Evolutionary conservation across 2,888 invertebrate genomes (phyloP), one percentile per base, ranked within the genome.

Genomic region (Euplexia lucipara): DNA sequence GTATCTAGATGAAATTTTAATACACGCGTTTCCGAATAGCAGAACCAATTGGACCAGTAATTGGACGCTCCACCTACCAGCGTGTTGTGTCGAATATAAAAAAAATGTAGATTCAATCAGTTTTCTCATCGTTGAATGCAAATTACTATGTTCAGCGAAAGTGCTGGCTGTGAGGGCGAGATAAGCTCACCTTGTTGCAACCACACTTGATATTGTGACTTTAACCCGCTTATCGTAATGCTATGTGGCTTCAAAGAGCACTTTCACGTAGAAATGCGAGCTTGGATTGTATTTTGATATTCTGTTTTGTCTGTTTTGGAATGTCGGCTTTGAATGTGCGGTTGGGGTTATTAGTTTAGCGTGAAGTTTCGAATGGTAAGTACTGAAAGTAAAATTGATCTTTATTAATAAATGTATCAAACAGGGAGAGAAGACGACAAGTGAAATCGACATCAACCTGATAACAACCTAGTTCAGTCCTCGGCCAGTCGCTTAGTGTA

Each of bases 81-180:
- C 37, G 22, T 39, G 35, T 41, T 52, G 42, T 60, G 53, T 3
- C 3, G 39, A 22, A 30, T 30, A 59, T 20, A 45, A 61, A 72
- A 72, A 70, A 60, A 48, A 64, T 76, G 64, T 41, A 76, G 42
- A 77, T 76, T 54, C 53, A 74, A 74, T 70, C 53, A 77, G 41
- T 70, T 53, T 72, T 70, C 51, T 35, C 53, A 70, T 75, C 62
- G 62, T 42, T 37, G 37, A 18, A 74, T 70, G 65, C 53, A 77
- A 76, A 76, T 77, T 75, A 56, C 57, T 70, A 57, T 49, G 56
- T 44, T 52, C 32, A 12, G 44, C 0, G 3, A 51, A 58, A 44
- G 42, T 53, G 57, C 53, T 32, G 16, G 45, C 59, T 65, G 70
- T 12, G 20, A 0, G 52, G 10, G 14, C 16, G 49, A 16, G 70